Base-by-base conservation (phyloP, 2,797 vertebrate species). In the Leptatherina wallacei region DNA sequence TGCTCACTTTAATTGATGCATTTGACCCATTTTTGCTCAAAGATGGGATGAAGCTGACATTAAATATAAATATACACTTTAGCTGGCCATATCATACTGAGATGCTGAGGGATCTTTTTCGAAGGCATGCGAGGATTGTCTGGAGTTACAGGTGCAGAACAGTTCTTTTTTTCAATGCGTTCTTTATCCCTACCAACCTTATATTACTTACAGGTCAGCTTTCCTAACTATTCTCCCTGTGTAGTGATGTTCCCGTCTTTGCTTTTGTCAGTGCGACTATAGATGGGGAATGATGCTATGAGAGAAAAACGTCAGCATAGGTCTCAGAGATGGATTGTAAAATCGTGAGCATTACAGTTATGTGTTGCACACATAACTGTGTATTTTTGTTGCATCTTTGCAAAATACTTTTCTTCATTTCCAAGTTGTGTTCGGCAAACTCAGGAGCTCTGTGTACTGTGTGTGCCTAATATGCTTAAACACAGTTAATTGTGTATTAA, bases 31-130 rank as follows among this genome's bases (percentile, higher is more conserved):
- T 65, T 65, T 55, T 18, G n/a, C 52, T 70, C 49, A 57, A 69
- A 77, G 55, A 68, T 61, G 30, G 65, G 32, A 75, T 62, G 44
- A 78, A 27, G 20, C 35, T 57, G 24, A 52, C 61, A 71, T 73
- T 78, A 77, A 63, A 73, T 81, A 64, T 65, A 64, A 71, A 54
- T 80, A 80, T 44, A 65, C 47, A 60, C 57, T 79, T 85, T 79
- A 71, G 74, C 71, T 58, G 40, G 42, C 44, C 32, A 22, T 27
- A 35, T 51, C 65, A 78, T 22, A 0, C 57, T 75, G 10, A 51
- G 66, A 49, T 62, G 70, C 73, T 57, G 3, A 6, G 30, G 30
- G 30, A 32, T 32, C 30, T 32, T 32, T 32, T 59, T 65, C 1
- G 44, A 85, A 75, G 56, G 33, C 35, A 36, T 44, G 71, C 74